Conservation (phyloP, 2,888 invertebrate genomes). For the Geophilus truncorum region DNA sequence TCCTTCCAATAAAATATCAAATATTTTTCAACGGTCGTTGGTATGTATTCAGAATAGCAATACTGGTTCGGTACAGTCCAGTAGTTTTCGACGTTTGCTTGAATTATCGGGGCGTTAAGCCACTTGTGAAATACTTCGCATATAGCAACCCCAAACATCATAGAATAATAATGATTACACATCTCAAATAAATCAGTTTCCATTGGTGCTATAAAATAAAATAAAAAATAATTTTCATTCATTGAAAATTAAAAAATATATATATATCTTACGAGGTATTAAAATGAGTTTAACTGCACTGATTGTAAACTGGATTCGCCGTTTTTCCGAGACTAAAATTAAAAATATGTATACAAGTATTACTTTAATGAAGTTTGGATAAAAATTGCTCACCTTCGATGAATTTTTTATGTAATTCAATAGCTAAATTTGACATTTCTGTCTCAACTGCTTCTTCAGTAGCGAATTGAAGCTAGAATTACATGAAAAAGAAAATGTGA, state of each 20-base stretch:
- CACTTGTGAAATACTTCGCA: background rate
- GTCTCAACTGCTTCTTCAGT: background rate
- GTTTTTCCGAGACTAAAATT: background rate
- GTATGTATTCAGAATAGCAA: background rate
- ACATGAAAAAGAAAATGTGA: background rate
- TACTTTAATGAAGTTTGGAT: background rate
- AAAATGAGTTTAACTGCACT: background rate
- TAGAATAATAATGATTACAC: background rate
- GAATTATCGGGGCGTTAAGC: background rate
- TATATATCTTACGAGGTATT: background rate
- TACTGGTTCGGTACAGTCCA: background rate
- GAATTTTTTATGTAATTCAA: background rate
- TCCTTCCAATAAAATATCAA: background rate
- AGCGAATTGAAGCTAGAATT: background rate
- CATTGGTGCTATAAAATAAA: background rate
- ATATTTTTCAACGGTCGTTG: background rate
- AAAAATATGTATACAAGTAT: no score
- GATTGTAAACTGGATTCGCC: background rate
- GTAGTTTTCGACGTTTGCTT: background rate
- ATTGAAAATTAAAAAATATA: background rate
- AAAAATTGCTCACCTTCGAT: background rate
- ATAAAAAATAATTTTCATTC: background rate
- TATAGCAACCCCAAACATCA: background rate
- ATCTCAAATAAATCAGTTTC: background rate
- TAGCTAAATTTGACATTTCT: background rate